These are phyloP conservation scores for Lithophane ornitopus DNA, from an alignment of 2,888 invertebrate genomes.

Conservation along the genomic window DNA sequence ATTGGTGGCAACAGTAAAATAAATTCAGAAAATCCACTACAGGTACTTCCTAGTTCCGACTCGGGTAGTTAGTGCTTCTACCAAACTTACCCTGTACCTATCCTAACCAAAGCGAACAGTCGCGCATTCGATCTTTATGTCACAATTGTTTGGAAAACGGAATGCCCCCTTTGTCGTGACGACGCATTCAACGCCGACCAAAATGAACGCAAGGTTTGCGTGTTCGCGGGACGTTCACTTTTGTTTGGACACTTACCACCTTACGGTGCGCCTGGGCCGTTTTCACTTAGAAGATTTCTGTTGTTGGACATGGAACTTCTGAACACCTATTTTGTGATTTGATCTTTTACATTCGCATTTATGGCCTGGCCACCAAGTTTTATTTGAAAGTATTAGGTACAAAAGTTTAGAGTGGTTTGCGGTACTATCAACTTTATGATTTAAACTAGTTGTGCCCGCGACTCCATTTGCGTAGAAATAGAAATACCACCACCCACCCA, in stretches of 20 bases:
- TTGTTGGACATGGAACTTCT: neutral
- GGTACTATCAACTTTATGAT: constrained; percentile 12
- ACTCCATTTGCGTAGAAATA: neutral
- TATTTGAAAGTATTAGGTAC: constrained; percentile 4
- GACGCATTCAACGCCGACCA: too few species aligned
- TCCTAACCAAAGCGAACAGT: neutral
- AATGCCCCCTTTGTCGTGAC: too few species aligned
- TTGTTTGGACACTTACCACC: too few species aligned
- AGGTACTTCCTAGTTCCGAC: neutral
- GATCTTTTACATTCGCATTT: constrained; percentile 2
- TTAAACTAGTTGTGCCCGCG: neutral
- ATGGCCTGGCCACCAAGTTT: constrained; percentile 4
- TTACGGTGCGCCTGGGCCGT: too few species aligned
- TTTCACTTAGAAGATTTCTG: too few species aligned
- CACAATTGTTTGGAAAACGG: too few species aligned
- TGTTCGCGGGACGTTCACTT: too few species aligned
- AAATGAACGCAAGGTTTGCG: too few species aligned
- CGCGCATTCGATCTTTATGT: neutral
- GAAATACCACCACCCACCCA: too few species aligned
- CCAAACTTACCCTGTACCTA: neutral
- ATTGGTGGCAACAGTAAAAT: neutral
- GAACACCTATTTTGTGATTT: neutral
- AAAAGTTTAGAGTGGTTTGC: constrained; percentile 3
- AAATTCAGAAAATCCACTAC: constrained; percentile 1
- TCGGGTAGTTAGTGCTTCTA: neutral